A percentile compares a stretch with the other conserved stretches of the same genome.
Conservation (phyloP, 2,113 vertebrate species). For the Carassius auratus region DNA sequence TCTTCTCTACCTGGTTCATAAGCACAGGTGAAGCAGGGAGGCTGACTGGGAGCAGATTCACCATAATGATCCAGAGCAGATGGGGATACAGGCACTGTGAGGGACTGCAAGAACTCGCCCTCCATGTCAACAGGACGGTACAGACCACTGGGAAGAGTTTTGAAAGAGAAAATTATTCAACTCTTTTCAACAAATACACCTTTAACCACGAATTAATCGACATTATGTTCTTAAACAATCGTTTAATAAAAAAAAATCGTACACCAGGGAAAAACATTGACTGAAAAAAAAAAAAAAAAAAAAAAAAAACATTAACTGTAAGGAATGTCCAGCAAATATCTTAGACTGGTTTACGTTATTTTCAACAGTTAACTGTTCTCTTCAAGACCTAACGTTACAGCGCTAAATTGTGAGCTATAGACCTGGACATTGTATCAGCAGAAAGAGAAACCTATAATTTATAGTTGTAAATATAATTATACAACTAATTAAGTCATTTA, state of each 20-base stretch:
- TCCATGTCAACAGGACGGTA: slow-evolving; percentile 55
- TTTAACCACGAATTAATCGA: background rate
- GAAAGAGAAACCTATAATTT: background rate
- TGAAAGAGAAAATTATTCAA: background rate
- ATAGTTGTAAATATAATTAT: too few relatives aligned
- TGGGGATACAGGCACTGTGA: slow-evolving; percentile 26
- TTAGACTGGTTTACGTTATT: background rate
- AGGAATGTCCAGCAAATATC: background rate
- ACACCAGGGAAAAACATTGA: too few relatives aligned
- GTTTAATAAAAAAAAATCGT: too few relatives aligned
- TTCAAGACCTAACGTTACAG: too few relatives aligned
- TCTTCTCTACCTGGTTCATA: slow-evolving; percentile 72
- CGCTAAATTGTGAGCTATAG: background rate
- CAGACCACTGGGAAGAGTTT: background rate
- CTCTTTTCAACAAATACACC: background rate
- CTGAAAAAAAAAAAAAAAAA: too few relatives aligned
- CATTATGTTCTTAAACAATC: too few relatives aligned
- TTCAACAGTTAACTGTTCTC: background rate
- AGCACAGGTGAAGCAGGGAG: slow-evolving; percentile 83
- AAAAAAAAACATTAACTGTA: too few relatives aligned
- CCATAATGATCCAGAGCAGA: slow-evolving; percentile 50
- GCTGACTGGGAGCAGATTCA: slow-evolving; percentile 70
- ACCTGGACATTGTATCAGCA: background rate
- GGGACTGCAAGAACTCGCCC: slow-evolving; percentile 68
- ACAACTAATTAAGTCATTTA: background rate